Evolutionary conservation across 2,113 vertebrate species (phyloP).

Genomic region (Anthoscopus minutus): DNA sequence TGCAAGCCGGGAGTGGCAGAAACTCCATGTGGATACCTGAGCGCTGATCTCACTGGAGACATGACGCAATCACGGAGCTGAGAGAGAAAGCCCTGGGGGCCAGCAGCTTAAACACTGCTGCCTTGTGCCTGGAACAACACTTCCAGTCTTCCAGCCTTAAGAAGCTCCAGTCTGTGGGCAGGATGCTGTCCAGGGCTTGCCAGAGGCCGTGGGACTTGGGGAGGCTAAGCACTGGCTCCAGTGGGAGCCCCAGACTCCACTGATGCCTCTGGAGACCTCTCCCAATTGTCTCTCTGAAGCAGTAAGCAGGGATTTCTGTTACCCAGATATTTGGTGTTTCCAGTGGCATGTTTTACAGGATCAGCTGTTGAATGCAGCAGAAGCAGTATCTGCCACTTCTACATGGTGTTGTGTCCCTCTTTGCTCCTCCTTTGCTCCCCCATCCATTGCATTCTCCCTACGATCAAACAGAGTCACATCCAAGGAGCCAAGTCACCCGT

Average conservation of each 20-base stretch:
- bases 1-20: background rate
- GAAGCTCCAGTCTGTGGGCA: constrained; percentile 1
- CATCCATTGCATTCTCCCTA: background rate
- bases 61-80: constrained; percentile 36
- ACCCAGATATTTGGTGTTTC: background rate
- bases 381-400: background rate
- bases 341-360: background rate
- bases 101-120: constrained; percentile 12
- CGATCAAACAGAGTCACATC: background rate
- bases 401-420: background rate
- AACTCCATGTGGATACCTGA: background rate
- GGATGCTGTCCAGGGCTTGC: background rate
- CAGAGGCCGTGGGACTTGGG: rapidly evolving
- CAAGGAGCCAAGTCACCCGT: background rate
- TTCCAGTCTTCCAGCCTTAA: constrained; percentile 25
- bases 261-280: background rate
- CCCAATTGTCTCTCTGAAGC: rapidly evolving
- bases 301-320: background rate
- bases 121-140: constrained; percentile 63
- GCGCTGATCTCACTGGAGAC: constrained; percentile 62
- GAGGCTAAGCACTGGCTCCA: background rate
- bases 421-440: background rate
- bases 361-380: background rate
- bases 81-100: background rate
- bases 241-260: background rate